Conservation (phyloP, 2,888 invertebrate species). For the Didymodactylos carnosus region DNA sequence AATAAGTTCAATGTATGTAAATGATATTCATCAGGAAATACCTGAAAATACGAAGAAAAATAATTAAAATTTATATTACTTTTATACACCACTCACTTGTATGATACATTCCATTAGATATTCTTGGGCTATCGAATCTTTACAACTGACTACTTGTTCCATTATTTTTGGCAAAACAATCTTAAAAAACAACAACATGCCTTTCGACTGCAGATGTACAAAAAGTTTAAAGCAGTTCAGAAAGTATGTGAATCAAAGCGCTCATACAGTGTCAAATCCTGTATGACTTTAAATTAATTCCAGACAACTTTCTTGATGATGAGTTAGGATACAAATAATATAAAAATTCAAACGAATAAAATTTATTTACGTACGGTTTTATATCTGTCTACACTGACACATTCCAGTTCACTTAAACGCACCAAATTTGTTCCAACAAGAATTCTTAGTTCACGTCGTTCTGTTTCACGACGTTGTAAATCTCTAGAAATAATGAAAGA, state of each 20-base stretch:
- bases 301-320: too few species aligned
- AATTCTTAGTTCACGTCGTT: slow-evolving; percentile 45
- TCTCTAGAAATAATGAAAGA: slow-evolving; percentile 47
- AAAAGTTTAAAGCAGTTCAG: too few species aligned
- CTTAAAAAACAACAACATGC: too few species aligned
- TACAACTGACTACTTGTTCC: slow-evolving; percentile 91
- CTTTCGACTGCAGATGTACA: too few species aligned
- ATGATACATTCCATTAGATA: slow-evolving; percentile 98
- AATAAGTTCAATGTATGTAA: slow-evolving; percentile 80
- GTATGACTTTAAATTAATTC: too few species aligned
- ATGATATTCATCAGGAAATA: slow-evolving; percentile 93
- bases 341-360: neutral
- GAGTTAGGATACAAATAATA: too few species aligned
- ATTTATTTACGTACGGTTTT: slow-evolving; percentile 43
- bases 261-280: too few species aligned
- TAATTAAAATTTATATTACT: too few species aligned
- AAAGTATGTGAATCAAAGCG: too few species aligned
- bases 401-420: slow-evolving; percentile 78
- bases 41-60: too few species aligned
- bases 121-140: slow-evolving; percentile 94
- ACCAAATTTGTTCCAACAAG: slow-evolving; percentile 95
- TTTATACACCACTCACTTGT: slow-evolving; percentile 47
- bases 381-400: slow-evolving; percentile 74
- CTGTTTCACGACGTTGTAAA: slow-evolving; percentile 56
- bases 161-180: slow-evolving; percentile 78